Conservation (phyloP, 2,113 vertebrate genomes). For the Macquaria ambigua region DNA sequence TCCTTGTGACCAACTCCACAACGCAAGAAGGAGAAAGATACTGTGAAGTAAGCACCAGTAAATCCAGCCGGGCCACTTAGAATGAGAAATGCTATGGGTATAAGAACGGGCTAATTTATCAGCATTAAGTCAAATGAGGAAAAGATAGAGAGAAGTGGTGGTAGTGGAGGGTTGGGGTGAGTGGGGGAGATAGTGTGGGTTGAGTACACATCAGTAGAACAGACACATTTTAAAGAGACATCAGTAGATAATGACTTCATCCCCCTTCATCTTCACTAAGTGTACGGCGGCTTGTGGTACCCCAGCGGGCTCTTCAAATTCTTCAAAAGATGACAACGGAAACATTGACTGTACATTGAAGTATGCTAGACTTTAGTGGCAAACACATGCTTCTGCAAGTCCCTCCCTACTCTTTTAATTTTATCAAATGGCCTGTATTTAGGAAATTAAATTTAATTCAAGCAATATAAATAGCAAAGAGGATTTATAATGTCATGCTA, state of each 20-base stretch:
- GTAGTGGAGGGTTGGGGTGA: constrained; percentile 15
- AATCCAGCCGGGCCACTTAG: constrained; percentile 46
- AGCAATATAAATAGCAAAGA: constrained; percentile 40
- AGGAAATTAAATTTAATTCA: constrained; percentile 43
- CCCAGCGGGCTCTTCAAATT: neutral
- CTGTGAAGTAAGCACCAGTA: constrained; percentile 36
- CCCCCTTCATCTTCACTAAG: constrained; percentile 12
- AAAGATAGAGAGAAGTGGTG: constrained; percentile 53
- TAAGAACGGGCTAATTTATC: constrained; percentile 74
- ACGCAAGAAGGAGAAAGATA: constrained; percentile 34
- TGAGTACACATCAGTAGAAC: constrained; percentile 45
- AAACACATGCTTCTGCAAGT: constrained; percentile 11
- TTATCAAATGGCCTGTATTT: constrained; percentile 27
- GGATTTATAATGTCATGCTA: constrained; percentile 40
- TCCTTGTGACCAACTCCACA: constrained; percentile 52
- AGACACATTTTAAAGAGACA: constrained; percentile 67
- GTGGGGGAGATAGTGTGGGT: constrained; percentile 25
- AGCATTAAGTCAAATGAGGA: constrained; percentile 77
- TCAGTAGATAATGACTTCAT: constrained; percentile 61
- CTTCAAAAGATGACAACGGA: neutral
- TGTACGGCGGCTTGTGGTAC: neutral
- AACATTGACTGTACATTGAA: neutral
- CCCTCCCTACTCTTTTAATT: constrained; percentile 3
- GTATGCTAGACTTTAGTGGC: neutral
- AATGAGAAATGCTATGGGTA: constrained; percentile 62